Base-by-base conservation (phyloP, 2,797 vertebrate species). In the Malurus leucopterus region DNA sequence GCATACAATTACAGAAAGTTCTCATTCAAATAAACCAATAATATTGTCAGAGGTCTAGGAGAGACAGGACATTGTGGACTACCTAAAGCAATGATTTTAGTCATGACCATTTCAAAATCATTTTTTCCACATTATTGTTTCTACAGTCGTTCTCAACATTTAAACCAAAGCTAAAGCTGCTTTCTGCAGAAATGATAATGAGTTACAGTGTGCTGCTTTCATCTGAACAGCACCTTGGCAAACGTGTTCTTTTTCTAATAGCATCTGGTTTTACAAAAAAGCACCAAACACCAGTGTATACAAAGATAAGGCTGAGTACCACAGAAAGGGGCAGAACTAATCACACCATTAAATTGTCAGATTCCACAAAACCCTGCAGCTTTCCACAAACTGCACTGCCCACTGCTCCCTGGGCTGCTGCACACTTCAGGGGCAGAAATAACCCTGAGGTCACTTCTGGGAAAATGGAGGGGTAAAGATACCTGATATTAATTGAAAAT, bases 401-500 rank as follows among this genome's bases (percentile, higher is more conserved):
- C 1, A 62, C 0, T 8, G 50, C 40, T 69, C 5, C 1, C 29
- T 15, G n/a, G 63, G 38, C 46, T 80, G 23, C 22, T 49, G 36
- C 41, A 11, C 24, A 29, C n/a, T 43, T 49, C 13, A 57, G 68
- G 65, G 54, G 38, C 55, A 84, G 58, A 11, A 6, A 70, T 15
- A 91, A 73, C 44, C 15, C 13, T 43, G 30, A 68, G 61, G 43
- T 50, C 54, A 70, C 16, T 21, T 73, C 27, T 68, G 49, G 68
- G 12, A 53, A 63, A 65, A 44, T 18, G 11, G 40, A 87, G 83
- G 24, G 15, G 50, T 43, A 61, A 80, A 65, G 55, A 62, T 41
- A 77, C 17, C 26, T 77, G 79, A 71, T 51, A 65, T 26, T 76
- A 41, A 72, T 32, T 59, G 23, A 75, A 91, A 88, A 88, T 9